A percentile compares a stretch with the other conserved stretches of the same genome.
Conservation (phyloP, 2,797 vertebrate species). For the Percopsis omiscomaycus region DNA sequence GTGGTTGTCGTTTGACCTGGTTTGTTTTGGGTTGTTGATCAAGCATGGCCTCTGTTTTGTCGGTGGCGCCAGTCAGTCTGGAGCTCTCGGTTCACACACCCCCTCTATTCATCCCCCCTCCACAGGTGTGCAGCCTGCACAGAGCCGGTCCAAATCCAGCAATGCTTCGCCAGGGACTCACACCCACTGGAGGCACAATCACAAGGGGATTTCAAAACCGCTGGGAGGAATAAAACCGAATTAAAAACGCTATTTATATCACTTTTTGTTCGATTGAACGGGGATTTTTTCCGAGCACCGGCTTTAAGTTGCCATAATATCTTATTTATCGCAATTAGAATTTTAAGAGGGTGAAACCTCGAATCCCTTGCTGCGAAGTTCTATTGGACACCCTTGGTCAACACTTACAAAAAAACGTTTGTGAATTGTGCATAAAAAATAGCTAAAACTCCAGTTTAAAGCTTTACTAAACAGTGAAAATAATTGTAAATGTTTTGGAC, state of each 20-base stretch:
- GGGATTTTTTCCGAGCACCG: conserved; percentile 42
- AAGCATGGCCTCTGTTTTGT: conserved; percentile 94
- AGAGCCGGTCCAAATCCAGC: conserved; percentile 87
- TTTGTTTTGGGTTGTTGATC: conserved; percentile 99
- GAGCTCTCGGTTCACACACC: conserved; percentile 89
- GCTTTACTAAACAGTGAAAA: conserved; percentile 94
- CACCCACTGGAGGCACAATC: conserved; percentile 81
- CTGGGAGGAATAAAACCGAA: conserved; percentile 71
- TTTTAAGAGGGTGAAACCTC: conserved; percentile 38
- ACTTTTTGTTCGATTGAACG: conserved; percentile 29
- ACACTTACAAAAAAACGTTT: conserved; percentile 52
- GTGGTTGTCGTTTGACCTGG: conserved; percentile 88
- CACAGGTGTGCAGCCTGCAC: conserved; percentile 90
- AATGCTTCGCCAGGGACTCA: conserved; percentile 85
- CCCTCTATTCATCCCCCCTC: conserved; percentile 93
- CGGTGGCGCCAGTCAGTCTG: conserved; percentile 96
- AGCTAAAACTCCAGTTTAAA: conserved; percentile 85
- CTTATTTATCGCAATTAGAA: conserved; percentile 37
- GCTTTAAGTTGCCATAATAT: conserved; percentile 29
- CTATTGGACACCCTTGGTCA: conserved; percentile 43
- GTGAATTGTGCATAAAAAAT: conserved; percentile 72
- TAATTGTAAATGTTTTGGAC: conserved; percentile 87
- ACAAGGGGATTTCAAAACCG: conserved; percentile 76
- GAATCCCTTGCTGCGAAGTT: conserved; percentile 37
- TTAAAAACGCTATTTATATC: conserved; percentile 68